Evolutionary conservation across 2,888 invertebrate genomes (phyloP).

Genomic region (Gymnoscelis rufifasciata): DNA sequence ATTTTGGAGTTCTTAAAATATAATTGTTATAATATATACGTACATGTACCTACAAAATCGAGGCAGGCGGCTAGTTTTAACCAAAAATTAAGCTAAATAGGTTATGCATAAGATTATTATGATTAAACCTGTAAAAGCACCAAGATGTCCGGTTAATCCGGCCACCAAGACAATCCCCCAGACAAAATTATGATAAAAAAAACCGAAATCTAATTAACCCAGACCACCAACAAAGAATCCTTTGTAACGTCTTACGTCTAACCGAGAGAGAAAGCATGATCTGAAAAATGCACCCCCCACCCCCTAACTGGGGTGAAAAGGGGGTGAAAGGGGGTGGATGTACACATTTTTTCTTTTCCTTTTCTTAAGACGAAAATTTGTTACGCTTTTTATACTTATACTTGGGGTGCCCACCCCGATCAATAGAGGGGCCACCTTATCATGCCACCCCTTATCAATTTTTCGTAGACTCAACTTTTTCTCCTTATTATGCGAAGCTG

Average conservation of each 20-base stretch:
- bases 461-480: slow-evolving; percentile 62
- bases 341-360: slow-evolving; percentile 79
- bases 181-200: slow-evolving; percentile 30
- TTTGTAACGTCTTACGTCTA: slow-evolving; percentile 73
- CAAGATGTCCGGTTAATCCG: too few relatives aligned
- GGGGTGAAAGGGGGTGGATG: slow-evolving; percentile 55
- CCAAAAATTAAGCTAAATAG: too few relatives aligned
- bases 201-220: slow-evolving; percentile 59
- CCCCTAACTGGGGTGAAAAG: slow-evolving; percentile 25
- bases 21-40: too few relatives aligned
- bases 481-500: slow-evolving; percentile 56
- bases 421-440: slow-evolving; percentile 68
- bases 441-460: slow-evolving; percentile 74
- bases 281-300: slow-evolving; percentile 64
- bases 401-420: slow-evolving; percentile 59
- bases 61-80: too few relatives aligned
- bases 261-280: slow-evolving; percentile 47
- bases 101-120: too few relatives aligned
- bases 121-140: too few relatives aligned
- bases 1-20: too few relatives aligned
- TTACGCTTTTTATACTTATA: slow-evolving; percentile 79
- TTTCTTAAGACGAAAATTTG: slow-evolving; percentile 80
- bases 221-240: slow-evolving; percentile 62
- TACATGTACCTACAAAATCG: too few relatives aligned
- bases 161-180: slow-evolving; percentile 7